Conservation (phyloP, 2,797 vertebrate species). For the Eupleurogrammus muticus region DNA sequence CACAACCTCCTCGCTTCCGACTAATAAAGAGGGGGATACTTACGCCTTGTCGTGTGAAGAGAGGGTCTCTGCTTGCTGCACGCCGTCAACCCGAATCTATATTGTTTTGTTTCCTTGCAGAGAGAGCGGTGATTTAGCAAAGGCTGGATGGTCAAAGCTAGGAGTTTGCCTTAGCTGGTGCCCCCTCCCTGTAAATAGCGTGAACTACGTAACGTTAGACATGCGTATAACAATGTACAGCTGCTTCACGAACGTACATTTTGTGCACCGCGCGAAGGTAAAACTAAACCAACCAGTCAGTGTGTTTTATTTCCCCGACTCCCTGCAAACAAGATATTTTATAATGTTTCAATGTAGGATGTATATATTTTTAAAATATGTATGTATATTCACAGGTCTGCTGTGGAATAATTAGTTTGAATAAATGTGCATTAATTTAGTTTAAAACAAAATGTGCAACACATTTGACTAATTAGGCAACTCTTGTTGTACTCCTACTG, state of each 20-base stretch:
- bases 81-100: slow-evolving; percentile 69
- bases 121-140: slow-evolving; percentile 81
- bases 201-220: slow-evolving; percentile 67
- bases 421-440: too few species aligned
- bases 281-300: too few species aligned
- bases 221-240: slow-evolving; percentile 58
- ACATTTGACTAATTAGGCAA: not conserved
- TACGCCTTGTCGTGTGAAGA: slow-evolving; percentile 76
- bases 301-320: not conserved
- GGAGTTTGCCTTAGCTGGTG: slow-evolving; percentile 71
- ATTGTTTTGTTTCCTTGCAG: slow-evolving; percentile 83
- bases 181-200: slow-evolving; percentile 79
- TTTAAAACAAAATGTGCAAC: not conserved
- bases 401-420: not conserved
- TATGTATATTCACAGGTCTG: too few species aligned
- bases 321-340: not conserved
- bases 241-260: slow-evolving; percentile 12
- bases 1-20: not conserved
- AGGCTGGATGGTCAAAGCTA: slow-evolving; percentile 69
- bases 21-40: slow-evolving; percentile 64
- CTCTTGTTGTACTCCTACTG: too few species aligned
- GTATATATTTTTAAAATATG: too few species aligned
- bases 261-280: not conserved
- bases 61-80: slow-evolving; percentile 68
- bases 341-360: not conserved